Conservation (phyloP, 2,113 vertebrate species). For the Serilophus lunatus region DNA sequence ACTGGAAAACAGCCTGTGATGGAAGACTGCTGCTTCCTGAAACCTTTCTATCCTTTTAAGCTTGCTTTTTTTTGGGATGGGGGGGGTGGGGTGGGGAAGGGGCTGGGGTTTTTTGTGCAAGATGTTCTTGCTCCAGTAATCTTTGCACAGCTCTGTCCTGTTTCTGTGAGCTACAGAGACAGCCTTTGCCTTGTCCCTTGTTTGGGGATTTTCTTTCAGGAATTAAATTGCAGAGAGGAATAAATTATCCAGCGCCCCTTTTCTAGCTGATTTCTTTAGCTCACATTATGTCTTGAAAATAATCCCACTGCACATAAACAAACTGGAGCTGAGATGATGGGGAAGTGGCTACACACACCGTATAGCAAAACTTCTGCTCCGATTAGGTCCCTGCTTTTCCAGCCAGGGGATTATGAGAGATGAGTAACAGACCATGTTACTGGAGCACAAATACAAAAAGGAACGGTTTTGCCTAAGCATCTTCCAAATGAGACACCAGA, state of each 20-base stretch:
- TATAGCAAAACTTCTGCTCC: neutral
- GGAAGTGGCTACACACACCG: rapidly evolving
- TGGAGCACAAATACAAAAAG: neutral
- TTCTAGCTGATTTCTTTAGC: neutral
- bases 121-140: neutral
- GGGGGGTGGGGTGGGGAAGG: too few relatives aligned
- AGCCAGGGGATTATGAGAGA: neutral
- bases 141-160: neutral
- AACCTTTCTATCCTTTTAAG: neutral
- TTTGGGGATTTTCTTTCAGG: neutral
- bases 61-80: too few relatives aligned
- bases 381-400: neutral
- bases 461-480: neutral
- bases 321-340: rapidly evolving
- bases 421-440: neutral
- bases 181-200: neutral
- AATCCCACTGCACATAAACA: neutral
- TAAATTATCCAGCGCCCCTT: neutral
- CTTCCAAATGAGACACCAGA: neutral
- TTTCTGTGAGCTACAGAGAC: neutral
- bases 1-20: neutral
- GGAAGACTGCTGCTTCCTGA: neutral
- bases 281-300: neutral
- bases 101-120: neutral
- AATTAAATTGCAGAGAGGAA: neutral